Conservation (phyloP, 2,888 invertebrate genomes). For the Cyclophora punctaria region DNA sequence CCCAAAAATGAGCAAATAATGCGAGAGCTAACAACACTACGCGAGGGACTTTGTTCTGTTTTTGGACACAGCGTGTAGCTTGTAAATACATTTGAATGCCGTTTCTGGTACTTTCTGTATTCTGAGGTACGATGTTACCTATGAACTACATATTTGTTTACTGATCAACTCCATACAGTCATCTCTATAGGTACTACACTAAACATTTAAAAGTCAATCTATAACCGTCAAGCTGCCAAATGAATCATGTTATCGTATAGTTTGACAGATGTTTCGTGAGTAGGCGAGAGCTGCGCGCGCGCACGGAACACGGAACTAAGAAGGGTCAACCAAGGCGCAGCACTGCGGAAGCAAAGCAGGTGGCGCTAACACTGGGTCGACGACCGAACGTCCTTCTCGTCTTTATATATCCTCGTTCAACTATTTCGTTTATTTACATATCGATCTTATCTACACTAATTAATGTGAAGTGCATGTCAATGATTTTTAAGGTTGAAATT, state of each 20-base stretch:
- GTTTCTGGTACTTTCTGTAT: too few species aligned
- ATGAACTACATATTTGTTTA: too few species aligned
- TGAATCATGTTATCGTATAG: neutral
- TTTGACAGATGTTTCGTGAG: conserved; percentile 1
- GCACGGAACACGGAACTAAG: conserved; percentile 31
- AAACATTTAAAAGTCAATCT: too few species aligned
- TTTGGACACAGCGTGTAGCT: too few species aligned
- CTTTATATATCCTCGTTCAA: conserved; percentile 15
- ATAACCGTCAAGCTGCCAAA: neutral
- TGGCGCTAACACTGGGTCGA: conserved; percentile 29
- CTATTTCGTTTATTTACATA: conserved; percentile 8
- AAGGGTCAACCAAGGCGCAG: conserved; percentile 33
- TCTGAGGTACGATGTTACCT: too few species aligned
- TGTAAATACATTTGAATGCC: too few species aligned
- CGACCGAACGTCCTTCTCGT: conserved; percentile 37
- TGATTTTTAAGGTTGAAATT: too few species aligned
- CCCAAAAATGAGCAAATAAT: too few species aligned
- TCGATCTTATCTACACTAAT: conserved; percentile 5
- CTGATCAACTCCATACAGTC: too few species aligned
- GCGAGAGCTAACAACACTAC: too few species aligned
- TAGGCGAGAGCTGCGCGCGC: conserved; percentile 1
- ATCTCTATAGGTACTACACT: too few species aligned
- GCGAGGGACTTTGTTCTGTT: too few species aligned
- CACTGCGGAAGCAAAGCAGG: conserved; percentile 23
- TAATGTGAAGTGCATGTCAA: neutral